phyloP scores from a whole-genome alignment of 2,888 invertebrate genomes.

The Stictocephala bisonia region DNA sequence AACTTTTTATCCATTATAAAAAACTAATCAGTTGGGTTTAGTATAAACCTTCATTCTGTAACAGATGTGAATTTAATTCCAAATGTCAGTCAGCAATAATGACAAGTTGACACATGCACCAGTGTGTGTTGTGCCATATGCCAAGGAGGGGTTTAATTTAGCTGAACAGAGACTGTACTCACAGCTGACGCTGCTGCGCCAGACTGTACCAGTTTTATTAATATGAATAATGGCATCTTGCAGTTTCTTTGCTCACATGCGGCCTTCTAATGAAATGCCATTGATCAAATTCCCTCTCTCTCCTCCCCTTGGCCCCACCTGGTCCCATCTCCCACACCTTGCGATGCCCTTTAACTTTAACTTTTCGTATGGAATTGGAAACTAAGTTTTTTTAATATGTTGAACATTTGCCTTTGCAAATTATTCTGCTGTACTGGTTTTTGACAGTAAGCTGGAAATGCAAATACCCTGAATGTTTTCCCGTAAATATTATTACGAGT shows the following conservation, averaged over 20 bases:
- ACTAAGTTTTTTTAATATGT: no score
- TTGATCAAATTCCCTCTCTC: constrained; percentile 33
- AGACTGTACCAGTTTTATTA: constrained; percentile 48
- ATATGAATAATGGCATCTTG: constrained; percentile 49
- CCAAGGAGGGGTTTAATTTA: constrained; percentile 41
- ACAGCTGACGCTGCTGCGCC: constrained; percentile 38
- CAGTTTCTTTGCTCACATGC: constrained; percentile 46
- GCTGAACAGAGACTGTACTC: constrained; percentile 31
- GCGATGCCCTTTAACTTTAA: no score
- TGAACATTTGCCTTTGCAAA: no score
- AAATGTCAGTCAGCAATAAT: no score
- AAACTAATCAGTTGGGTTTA: background rate
- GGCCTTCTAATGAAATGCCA: constrained; percentile 44
- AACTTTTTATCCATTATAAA: background rate
- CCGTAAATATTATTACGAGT: no score
- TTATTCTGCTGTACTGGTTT: no score
- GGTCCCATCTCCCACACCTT: background rate
- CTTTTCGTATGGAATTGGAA: constrained; percentile 9
- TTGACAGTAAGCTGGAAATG: no score
- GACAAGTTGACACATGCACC: background rate
- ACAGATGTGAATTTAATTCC: no score
- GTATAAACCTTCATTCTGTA: no score
- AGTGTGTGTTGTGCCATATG: constrained; percentile 8
- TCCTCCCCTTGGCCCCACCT: background rate
- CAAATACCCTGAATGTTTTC: no score